Conservation (phyloP, 2,888 invertebrate species). For the Rutpela maculata region DNA sequence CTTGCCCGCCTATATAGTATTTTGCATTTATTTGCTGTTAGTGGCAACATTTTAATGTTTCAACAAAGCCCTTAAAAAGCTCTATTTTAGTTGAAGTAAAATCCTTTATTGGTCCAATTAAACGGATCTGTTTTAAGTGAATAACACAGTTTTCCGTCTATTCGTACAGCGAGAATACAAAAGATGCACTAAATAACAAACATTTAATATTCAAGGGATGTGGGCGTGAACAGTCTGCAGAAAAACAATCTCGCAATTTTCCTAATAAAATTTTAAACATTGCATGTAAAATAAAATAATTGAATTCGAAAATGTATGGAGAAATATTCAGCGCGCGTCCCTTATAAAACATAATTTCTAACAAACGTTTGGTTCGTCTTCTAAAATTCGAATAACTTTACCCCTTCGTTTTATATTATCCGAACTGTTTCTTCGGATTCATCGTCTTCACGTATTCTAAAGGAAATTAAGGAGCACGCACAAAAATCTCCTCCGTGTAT, state of each 20-base stretch:
- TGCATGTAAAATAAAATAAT: conserved; percentile 37
- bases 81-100: not conserved
- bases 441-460: conserved; percentile 65
- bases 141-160: not conserved
- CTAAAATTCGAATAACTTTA: conserved; percentile 52
- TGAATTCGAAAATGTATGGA: conserved; percentile 45
- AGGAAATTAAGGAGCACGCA: conserved; percentile 68
- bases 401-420: conserved; percentile 60
- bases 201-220: conserved; percentile 26
- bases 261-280: conserved; percentile 39
- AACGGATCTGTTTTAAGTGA: not conserved
- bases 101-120: not conserved
- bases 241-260: conserved; percentile 36
- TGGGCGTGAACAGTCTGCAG: conserved; percentile 11
- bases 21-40: too few species aligned
- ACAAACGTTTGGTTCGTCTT: conserved; percentile 42
- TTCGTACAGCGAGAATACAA: not conserved
- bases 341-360: conserved; percentile 48
- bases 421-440: conserved; percentile 39
- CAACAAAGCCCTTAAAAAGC: not conserved
- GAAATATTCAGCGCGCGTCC: conserved; percentile 48
- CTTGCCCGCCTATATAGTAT: too few species aligned
- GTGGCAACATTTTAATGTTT: too few species aligned
- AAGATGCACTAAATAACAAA: conserved; percentile 19
- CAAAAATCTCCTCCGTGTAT: conserved; percentile 65